Evolutionary conservation across 2,113 vertebrate species (phyloP), one percentile per base, ranked within the genome.

Genomic region (Eudorcas thomsonii): DNA sequence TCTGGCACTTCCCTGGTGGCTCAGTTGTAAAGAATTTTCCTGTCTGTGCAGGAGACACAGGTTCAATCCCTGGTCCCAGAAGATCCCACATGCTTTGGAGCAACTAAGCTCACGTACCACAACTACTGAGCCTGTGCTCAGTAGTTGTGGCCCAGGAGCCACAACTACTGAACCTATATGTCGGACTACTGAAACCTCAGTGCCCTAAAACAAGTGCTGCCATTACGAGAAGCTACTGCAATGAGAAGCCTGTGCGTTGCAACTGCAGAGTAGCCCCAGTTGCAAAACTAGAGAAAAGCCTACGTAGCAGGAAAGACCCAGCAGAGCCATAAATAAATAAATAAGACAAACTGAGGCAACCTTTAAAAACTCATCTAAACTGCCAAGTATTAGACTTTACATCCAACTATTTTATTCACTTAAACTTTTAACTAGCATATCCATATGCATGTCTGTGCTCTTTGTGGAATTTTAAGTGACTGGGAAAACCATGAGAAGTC

Each of bases 361-460:
- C 43, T 95, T 93, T 91, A 64, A 93, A 90, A 54, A 85, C n/a
- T 88, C 43, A 90, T 85, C 50, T 71, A 33, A 82, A 97, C 71
- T 82, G 88, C 30, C n/a, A 94, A n/a, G 26, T 57, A 84, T 39
- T 26, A 81, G 50, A n/a, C 30, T 64, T 91, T 62, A 43, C 14
- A 39, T 26, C 89, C 30, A 60, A 87, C 60, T 93, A 30, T 87
- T 97, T 89, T 86, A 45, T 64, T 97, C 83, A 89, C 91, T 92
- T 87, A 48, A 71, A 43, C 21, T 80, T 90, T 90, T 85, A 97
- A 96, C 59, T 13, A 96, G 33, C 62, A 95, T 94, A 96, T 94
- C 50, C 3, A 0, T 67, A 81, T 48, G 60, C 19, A 91, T 28
- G 26, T 62, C 71, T 91, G 16, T 91, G 28, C 45, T 95, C 30